Percentiles rank a stretch among this genome's conserved stretches.
phyloP scores from a whole-genome alignment of 1,140 invertebrate species.

The Monomorium pharaonis region DNA sequence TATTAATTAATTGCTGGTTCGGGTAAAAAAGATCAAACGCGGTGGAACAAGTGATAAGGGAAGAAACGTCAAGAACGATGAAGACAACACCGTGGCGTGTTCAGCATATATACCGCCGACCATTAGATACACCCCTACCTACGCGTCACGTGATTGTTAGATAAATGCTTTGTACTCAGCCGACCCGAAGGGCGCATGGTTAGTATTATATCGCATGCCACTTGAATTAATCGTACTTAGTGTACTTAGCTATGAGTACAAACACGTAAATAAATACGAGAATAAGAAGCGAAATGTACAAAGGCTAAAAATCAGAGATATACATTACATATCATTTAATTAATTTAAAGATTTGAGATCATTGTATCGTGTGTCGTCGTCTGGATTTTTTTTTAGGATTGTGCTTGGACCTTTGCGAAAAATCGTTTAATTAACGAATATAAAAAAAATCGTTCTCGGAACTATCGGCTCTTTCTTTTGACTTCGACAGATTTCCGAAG shows the following conservation, averaged over 20 bases:
- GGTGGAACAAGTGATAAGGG: conserved; percentile 47
- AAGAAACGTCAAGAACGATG: conserved; percentile 65
- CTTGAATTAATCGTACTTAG: conserved; percentile 63
- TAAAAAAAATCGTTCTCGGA: conserved; percentile 31
- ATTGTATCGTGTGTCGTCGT: conserved; percentile 77
- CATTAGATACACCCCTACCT: conserved; percentile 28
- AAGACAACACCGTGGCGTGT: conserved; percentile 45
- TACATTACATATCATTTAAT: conserved; percentile 76
- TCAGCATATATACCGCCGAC: not conserved
- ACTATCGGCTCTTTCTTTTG: conserved; percentile 1
- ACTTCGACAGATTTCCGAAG: not conserved
- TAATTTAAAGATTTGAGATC: conserved; percentile 83
- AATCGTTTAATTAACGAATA: conserved; percentile 29
- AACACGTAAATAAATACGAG: conserved; percentile 82
- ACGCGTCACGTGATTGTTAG: conserved; percentile 71
- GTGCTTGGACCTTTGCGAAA: conserved; percentile 50
- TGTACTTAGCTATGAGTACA: conserved; percentile 73
- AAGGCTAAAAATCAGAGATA: conserved; percentile 75
- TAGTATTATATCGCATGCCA: conserved; percentile 71
- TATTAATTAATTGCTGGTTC: not conserved
- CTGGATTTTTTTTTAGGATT: conserved; percentile 51
- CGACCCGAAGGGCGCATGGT: conserved; percentile 77
- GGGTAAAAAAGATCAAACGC: conserved; percentile 21
- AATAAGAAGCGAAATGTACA: conserved; percentile 82
- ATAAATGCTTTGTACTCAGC: conserved; percentile 83